Base-by-base conservation (phyloP, 2,113 vertebrate species). In the Chionodraco myersi region DNA sequence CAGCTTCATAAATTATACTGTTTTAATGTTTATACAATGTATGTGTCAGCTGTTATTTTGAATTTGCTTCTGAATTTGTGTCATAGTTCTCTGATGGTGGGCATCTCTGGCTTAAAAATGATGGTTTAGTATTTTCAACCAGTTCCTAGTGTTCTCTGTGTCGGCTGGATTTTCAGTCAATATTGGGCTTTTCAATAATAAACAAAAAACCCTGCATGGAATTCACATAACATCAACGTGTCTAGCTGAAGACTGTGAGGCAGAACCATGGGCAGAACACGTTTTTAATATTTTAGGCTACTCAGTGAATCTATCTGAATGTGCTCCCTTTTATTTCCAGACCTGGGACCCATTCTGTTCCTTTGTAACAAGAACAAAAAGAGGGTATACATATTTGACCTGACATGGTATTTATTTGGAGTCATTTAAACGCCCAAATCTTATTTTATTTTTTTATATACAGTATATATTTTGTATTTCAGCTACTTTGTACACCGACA, bases 221-320 rank as follows among this genome's bases (percentile, higher is more conserved):
- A 41, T 68, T 53, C 30, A 53, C 26, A 2, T 12, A 21, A 13
- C 57, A 34, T 8, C 14, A 26, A 60, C 26, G 57, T 76, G 47
- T 73, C 36, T 36, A 23, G 30, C n/a, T 30, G 68, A 48, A 66
- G 44, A 30, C 60, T 57, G 61, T 72, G 51, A 66, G 11, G 15
- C 26, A 41, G 21, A 21, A 21, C 21, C 21, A 21, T 21, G 21
- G 21, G 21, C 21, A 21, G 45, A 60, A 72, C 23, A 52, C 26
- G 53, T 6, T 4, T 12, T 6, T 10, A 67, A 11, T 45, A n/a
- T 30, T 60, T 14, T 65, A 34, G 9, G 21, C 13, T 30, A 6
- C 52, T 64, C 7, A 36, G 5, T 7, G 41, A 57, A 2, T 41
- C 8, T 47, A 12, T 41, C 7, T 18, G 15, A 53, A 41, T 6